Evolutionary conservation across 2,797 vertebrate genomes (phyloP).

Genomic region (Dipus sagitta): DNA sequence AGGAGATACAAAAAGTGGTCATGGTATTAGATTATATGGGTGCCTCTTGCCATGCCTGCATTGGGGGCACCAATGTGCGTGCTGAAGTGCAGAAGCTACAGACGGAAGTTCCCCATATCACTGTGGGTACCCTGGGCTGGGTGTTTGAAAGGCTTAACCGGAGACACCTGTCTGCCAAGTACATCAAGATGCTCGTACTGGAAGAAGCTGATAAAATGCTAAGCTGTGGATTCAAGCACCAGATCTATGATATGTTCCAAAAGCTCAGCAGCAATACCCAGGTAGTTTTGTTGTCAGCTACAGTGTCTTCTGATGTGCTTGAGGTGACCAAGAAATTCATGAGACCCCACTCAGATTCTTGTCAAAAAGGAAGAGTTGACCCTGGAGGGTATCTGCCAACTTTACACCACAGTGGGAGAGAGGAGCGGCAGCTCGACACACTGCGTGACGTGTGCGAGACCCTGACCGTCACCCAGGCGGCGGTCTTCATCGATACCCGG

Average conservation of each 20-base stretch:
- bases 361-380: constrained; percentile 96
- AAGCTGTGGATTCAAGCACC: constrained; percentile 92
- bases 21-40: constrained; percentile 84
- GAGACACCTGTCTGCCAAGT: constrained; percentile 84
- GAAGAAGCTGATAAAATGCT: constrained; percentile 92
- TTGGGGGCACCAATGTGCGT: constrained; percentile 92
- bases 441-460: constrained; percentile 93
- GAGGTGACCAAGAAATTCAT: constrained; percentile 96
- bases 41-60: no score
- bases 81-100: constrained; percentile 93
- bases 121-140: constrained; percentile 93
- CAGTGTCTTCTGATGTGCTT: constrained; percentile 93
- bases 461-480: constrained; percentile 95
- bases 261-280: constrained; percentile 90
- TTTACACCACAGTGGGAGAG: constrained; percentile 94
- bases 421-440: constrained; percentile 96
- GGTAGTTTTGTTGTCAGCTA: constrained; percentile 92
- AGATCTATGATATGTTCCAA: constrained; percentile 93
- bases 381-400: constrained; percentile 94
- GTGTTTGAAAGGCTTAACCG: constrained; percentile 95
- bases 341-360: constrained; percentile 93
- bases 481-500: constrained; percentile 95
- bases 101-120: constrained; percentile 92
- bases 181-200: constrained; percentile 88
- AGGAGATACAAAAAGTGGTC: constrained; percentile 95